phyloP scores from a whole-genome alignment of 2,888 invertebrate genomes.

The Anagyrus pseudococci region DNA sequence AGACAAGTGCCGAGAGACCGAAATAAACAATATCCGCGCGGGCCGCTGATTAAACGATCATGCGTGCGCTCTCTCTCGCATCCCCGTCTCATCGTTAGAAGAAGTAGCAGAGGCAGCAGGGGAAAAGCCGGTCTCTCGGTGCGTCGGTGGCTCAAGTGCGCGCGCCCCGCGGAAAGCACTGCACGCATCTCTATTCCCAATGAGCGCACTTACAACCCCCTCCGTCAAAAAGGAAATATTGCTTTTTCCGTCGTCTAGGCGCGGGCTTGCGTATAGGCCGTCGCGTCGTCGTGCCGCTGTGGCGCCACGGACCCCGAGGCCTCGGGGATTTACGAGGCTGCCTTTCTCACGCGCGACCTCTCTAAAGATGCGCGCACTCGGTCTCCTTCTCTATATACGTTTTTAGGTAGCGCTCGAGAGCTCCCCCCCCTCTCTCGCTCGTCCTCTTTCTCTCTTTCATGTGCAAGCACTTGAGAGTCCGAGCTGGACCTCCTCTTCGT shows the following conservation, averaged over 20 bases:
- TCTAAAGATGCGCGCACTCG: background rate
- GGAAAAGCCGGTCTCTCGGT: background rate
- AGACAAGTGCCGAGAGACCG: no score
- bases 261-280: constrained; percentile 3
- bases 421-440: background rate
- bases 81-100: no score
- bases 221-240: no score
- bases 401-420: background rate
- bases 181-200: no score
- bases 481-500: constrained; percentile 36
- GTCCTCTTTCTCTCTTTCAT: constrained; percentile 29
- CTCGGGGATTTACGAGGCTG: constrained; percentile 40
- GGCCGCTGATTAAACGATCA: no score
- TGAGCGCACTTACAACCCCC: no score
- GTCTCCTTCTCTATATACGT: background rate
- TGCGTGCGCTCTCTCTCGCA: no score
- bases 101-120: no score
- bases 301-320: constrained; percentile 24
- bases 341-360: constrained; percentile 31
- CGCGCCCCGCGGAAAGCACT: no score
- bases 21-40: no score
- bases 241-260: background rate
- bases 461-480: constrained; percentile 47
- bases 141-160: no score
- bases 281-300: constrained; percentile 38